Base-by-base conservation (phyloP, 2,797 vertebrate species). In the Peromyscus nudipes region DNA sequence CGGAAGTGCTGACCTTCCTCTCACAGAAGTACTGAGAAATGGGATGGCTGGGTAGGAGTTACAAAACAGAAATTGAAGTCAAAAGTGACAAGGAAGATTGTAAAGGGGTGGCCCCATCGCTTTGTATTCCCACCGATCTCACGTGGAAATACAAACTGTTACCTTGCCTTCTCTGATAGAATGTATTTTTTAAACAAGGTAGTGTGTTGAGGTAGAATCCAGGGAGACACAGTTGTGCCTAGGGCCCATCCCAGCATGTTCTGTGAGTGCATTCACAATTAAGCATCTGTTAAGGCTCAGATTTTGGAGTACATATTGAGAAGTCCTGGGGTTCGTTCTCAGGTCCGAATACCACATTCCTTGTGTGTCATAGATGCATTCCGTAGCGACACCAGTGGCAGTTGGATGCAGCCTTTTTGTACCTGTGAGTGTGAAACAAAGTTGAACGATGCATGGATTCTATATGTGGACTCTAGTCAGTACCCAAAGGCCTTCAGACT, bases 91-190 rank as follows among this genome's bases (percentile, higher is more conserved):
- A 65, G 3, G 64, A 27, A 0, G 3, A 16, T 67, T n/a, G 9
- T 37, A 65, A 52, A 57, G 37, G 2, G 4, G 40, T 12, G 40
- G 23, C 3, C 9, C 11, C 6, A 5, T 49, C 43, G 6, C 2
- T 4, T 29, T 52, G 31, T 1, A 6, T 6, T 8, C 31, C 55
- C 31, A 3, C 16, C 1, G 4, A 1, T 1, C 27, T 31, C 49
- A 14, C 4, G 3, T 40, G 21, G 71, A 37, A 37, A 64, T 4
- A 7, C 14, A 12, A 3, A 0, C 25, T 19, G 37, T 57, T 29
- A 14, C 31, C n/a, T 82, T n/a, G 16, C 13, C 23, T 88, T 89
- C 71, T n/a, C 71, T n/a, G 23, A n/a, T 25, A 27, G 52, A 80
- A 5, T 73, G 1, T 73, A 11, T 57, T 55, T 37, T 89, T 75